Conservation (phyloP, 2,888 invertebrate species). For the Drosophila tanythrix region DNA sequence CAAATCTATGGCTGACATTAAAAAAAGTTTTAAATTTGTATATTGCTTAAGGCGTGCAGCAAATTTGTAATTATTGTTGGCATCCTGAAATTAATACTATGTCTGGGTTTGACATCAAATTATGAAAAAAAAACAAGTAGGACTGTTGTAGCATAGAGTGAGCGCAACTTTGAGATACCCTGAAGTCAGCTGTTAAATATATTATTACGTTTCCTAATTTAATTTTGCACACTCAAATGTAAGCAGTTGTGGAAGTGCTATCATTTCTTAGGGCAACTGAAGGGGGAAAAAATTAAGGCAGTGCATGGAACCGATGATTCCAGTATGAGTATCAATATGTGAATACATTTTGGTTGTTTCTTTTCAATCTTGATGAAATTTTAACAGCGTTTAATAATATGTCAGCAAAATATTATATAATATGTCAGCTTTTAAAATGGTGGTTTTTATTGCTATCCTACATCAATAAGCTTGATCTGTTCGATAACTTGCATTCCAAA, state of each 20-base stretch:
- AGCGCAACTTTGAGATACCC: background rate
- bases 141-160: background rate
- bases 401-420: background rate
- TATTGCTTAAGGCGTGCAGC: background rate
- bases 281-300: background rate
- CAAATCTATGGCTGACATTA: constrained; percentile 7
- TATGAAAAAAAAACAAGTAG: constrained; percentile 5
- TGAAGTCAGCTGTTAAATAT: background rate
- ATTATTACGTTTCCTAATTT: background rate
- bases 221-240: background rate
- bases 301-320: background rate
- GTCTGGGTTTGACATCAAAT: background rate
- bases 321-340: background rate
- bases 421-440: background rate
- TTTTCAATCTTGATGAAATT: background rate
- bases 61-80: background rate
- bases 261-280: background rate
- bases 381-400: background rate
- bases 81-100: background rate
- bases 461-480: background rate
- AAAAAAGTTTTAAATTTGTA: background rate
- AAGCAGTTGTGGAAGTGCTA: background rate
- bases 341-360: background rate
- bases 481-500: background rate
- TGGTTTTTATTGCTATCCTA: background rate